phyloP scores from a whole-genome alignment of 2,113 vertebrate genomes.

The Parotia lawesii region DNA sequence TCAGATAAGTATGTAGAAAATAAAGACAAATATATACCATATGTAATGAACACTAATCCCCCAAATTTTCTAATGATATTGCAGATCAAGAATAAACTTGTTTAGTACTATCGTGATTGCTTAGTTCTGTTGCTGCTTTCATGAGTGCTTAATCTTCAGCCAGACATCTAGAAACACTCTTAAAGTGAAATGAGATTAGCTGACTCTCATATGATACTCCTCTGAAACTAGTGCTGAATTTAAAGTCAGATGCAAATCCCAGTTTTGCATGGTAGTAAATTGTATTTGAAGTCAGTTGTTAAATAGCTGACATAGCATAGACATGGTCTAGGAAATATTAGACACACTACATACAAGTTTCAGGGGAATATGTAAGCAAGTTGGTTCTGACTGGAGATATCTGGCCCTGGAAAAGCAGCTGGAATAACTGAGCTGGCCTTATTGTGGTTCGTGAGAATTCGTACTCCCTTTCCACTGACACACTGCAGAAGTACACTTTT shows the following conservation, averaged over 20 bases:
- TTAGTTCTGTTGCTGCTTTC: background rate
- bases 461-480: background rate
- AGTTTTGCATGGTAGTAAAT: background rate
- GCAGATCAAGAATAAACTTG: background rate
- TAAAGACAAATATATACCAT: conserved; percentile 29
- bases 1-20: conserved; percentile 25
- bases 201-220: background rate
- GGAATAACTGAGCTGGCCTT: background rate
- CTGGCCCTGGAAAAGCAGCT: background rate
- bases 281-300: background rate
- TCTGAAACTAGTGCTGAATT: background rate
- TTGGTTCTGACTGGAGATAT: background rate
- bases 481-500: background rate
- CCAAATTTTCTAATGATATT: conserved; percentile 23
- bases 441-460: background rate
- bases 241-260: background rate
- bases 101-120: background rate
- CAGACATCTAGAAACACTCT: background rate
- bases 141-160: background rate
- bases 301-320: background rate
- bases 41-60: background rate
- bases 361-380: background rate
- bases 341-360: background rate
- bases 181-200: background rate
- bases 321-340: background rate